Base-by-base conservation (phyloP, 2,888 invertebrate species). In the Eupithecia subfuscata region DNA sequence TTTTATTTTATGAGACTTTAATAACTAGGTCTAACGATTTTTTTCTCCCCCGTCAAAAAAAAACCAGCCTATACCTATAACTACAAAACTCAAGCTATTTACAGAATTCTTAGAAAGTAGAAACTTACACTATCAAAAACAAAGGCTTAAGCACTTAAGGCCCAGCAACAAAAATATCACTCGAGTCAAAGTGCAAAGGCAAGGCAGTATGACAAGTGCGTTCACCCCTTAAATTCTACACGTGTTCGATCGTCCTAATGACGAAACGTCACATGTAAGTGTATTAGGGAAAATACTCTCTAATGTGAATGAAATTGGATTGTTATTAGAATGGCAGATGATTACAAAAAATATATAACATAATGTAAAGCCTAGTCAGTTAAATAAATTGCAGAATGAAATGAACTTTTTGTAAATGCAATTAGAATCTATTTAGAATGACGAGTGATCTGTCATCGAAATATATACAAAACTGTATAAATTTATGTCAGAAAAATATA, bases 171-270 rank as follows among this genome's bases (percentile, higher is more conserved):
- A 79, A 87, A 84, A 81, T 60, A 56, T 71, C 73, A 76, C 74
- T 83, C 83, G 84, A 89, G 89, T 89, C 89, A 90, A 90, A 92
- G 89, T 90, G 91, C 91, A 91, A 86, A 86, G 80, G 81, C 81
- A 86, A 18, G n/a, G 8, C 9, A 37, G 52, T 65, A 37, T 67
- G 65, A 40, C 40, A 67, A 89, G 91, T 88, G 86, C 91, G 86
- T 89, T 92, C 84, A 93, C 91, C 93, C 87, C 87, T 83, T 85
- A 86, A n/a, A 90, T 90, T 84, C 84, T 84, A 90, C 92, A 92
- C 92, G 92, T 92, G 91, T 86, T 87, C 74, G 18, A 34, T 70
- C 43, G 64, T 72, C 63, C 73, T 74, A 37, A 74, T 74, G 63
- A 69, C 52, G 60, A 79, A 81, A 84, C 71, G 80, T 73, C 77